Base-by-base conservation (phyloP, 2,888 invertebrate species). In the Romanomermis culicivorax region DNA sequence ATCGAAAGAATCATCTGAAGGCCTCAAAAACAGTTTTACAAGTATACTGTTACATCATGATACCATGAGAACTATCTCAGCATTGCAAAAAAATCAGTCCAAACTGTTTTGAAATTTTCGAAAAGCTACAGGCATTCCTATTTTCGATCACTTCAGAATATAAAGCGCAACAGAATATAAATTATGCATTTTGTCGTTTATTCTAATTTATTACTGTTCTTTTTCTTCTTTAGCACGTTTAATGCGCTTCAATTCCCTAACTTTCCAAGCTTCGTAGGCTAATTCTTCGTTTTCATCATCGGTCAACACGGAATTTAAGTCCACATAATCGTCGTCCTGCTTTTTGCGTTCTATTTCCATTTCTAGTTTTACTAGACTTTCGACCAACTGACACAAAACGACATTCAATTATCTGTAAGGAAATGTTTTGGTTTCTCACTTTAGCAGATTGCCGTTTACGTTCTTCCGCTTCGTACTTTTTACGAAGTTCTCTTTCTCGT, bases 171-270 rank as follows among this genome's bases (percentile, higher is more conserved):
- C n/a, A n/a, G n/a, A n/a, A n/a, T n/a, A n/a, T n/a, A n/a, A n/a
- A n/a, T n/a, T n/a, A n/a, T n/a, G n/a, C n/a, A n/a, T n/a, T n/a
- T n/a, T n/a, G n/a, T n/a, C n/a, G n/a, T n/a, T n/a, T n/a, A n/a
- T n/a, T n/a, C n/a, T n/a, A n/a, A n/a, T n/a, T n/a, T 78, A 82
- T 75, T 74, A 85, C 83, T 79, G 79, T 73, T 93, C 93, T 63
- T 86, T 76, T 72, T 93, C 89, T 63, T 97, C 95, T 59, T 91
- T 79, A 69, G 95, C 91, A 1, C 95, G 78, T 71, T 97, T 97
- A 60, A 97, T 82, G 50, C 97, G 76, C 69, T 88, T 89, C 68
- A 99, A 76, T 74, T 99, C 97, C 24, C 97, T 77, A 29, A 95
- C 72, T 71, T 99, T 97, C 97, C 97, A 99, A 0, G 85, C 80